These are phyloP conservation scores for Hesperophylax magnus DNA, from an alignment of 1,140 invertebrate genomes.

Conservation along the genomic window DNA sequence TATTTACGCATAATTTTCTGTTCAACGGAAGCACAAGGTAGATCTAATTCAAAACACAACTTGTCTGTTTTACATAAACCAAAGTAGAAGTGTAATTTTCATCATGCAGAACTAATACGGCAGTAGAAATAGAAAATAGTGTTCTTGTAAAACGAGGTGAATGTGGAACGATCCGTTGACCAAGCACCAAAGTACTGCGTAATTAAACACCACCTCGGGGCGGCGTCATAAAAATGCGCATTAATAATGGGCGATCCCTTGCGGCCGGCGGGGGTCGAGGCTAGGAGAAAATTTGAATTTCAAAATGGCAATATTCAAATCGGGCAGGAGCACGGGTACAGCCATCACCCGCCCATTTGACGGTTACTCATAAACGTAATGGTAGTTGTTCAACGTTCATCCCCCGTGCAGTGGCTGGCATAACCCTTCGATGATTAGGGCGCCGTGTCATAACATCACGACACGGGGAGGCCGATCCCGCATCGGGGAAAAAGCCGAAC, in stretches of 20 bases:
- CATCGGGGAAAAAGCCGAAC: background rate
- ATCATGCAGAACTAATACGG: no score
- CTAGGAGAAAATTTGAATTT: slow-evolving; percentile 34
- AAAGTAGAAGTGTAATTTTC: no score
- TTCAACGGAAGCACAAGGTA: no score
- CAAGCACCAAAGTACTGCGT: slow-evolving; percentile 12
- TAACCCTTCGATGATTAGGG: slow-evolving; percentile 54
- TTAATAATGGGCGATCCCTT: slow-evolving; percentile 25
- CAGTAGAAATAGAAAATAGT: background rate
- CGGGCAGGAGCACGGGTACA: background rate
- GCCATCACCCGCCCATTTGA: slow-evolving; percentile 49
- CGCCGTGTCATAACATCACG: slow-evolving; percentile 51
- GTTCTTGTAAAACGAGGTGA: background rate
- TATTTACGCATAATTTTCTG: no score
- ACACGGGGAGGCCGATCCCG: slow-evolving; percentile 12
- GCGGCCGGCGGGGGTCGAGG: background rate
- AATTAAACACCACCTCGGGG: slow-evolving; percentile 29
- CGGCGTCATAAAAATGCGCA: slow-evolving; percentile 20
- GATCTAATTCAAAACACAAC: no score
- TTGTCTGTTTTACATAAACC: no score
- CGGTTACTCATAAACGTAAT: slow-evolving; percentile 53
- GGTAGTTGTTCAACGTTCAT: slow-evolving; percentile 21
- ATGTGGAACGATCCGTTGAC: background rate
- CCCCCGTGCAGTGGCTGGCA: slow-evolving; percentile 36
- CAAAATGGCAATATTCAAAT: slow-evolving; percentile 42